Percentiles rank a stretch among this genome's conserved stretches.
phyloP scores from a whole-genome alignment of 2,113 vertebrate genomes.

The Ammospiza caudacuta region DNA sequence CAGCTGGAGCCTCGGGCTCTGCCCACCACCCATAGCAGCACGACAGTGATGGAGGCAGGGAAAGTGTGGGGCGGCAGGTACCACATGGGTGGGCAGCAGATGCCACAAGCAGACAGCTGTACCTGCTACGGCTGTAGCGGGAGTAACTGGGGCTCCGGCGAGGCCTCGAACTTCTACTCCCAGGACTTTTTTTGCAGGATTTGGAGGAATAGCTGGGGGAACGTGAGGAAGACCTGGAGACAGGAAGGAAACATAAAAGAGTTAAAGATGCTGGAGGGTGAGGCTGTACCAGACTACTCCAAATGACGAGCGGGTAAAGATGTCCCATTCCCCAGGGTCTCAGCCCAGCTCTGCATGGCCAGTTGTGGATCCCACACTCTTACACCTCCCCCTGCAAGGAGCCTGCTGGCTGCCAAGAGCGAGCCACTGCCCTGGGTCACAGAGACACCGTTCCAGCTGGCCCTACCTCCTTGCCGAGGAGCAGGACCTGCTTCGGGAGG shows the following conservation, averaged over 20 bases:
- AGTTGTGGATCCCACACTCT: background rate
- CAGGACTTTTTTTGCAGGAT: constrained; percentile 81
- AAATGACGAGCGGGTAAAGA: background rate
- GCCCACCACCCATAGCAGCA: background rate
- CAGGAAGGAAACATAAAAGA: background rate
- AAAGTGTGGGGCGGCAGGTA: background rate
- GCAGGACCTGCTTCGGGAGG: constrained; percentile 82
- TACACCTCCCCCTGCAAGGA: background rate
- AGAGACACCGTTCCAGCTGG: background rate
- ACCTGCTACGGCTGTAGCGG: constrained; percentile 87
- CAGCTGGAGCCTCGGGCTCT: background rate
- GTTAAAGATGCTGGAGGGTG: background rate
- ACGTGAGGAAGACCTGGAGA: constrained; percentile 85
- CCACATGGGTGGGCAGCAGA: background rate
- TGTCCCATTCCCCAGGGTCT: background rate
- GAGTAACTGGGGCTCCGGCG: constrained; percentile 86
- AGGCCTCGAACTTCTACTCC: constrained; percentile 77
- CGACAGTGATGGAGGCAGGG: background rate
- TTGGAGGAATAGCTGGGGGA: constrained; percentile 85
- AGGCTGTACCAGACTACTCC: background rate
- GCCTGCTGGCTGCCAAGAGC: background rate
- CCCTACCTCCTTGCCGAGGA: constrained; percentile 83
- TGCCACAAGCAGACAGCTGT: background rate
- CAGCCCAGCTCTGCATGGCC: background rate
- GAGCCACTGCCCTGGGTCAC: background rate